Conservation (phyloP, 2,797 vertebrate genomes). For the Enteromius treurensis region DNA sequence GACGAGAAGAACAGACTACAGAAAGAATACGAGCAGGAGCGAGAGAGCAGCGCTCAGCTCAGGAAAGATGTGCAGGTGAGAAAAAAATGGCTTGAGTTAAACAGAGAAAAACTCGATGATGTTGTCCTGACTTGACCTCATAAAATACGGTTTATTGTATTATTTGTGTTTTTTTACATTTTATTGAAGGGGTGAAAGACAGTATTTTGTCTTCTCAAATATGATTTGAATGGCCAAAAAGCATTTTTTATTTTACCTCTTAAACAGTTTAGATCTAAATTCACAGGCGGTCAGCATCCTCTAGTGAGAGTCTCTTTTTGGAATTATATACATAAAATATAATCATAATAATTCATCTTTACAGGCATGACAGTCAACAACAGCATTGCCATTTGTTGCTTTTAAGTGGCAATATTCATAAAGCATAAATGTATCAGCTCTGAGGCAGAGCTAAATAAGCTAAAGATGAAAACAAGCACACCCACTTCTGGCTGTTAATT, state of each 20-base stretch:
- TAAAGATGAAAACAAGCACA: constrained; percentile 75
- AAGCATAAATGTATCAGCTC: constrained; percentile 41
- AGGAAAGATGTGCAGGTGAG: constrained; percentile 88
- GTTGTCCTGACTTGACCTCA: not conserved
- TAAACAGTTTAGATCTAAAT: not conserved
- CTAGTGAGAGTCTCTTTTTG: constrained; percentile 67
- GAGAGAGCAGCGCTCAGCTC: constrained; percentile 81
- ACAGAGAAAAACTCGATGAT: not conserved
- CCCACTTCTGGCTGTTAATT: constrained; percentile 79
- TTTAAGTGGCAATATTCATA: constrained; percentile 35
- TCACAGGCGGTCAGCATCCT: constrained; percentile 73
- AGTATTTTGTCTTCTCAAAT: not conserved
- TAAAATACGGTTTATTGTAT: not conserved
- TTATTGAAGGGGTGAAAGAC: not conserved
- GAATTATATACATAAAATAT: constrained; percentile 63
- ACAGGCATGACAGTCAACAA: constrained; percentile 32
- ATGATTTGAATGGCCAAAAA: not conserved
- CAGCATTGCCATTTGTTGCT: constrained; percentile 33
- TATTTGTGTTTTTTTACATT: not conserved
- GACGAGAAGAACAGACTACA: constrained; percentile 75
- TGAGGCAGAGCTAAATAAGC: constrained; percentile 54
- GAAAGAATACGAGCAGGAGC: constrained; percentile 80
- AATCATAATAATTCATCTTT: constrained; percentile 30
- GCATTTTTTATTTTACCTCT: not conserved
- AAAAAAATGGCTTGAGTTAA: not conserved